Base-by-base conservation (phyloP, 1,140 invertebrate genomes). In the Euwallacea similis region DNA sequence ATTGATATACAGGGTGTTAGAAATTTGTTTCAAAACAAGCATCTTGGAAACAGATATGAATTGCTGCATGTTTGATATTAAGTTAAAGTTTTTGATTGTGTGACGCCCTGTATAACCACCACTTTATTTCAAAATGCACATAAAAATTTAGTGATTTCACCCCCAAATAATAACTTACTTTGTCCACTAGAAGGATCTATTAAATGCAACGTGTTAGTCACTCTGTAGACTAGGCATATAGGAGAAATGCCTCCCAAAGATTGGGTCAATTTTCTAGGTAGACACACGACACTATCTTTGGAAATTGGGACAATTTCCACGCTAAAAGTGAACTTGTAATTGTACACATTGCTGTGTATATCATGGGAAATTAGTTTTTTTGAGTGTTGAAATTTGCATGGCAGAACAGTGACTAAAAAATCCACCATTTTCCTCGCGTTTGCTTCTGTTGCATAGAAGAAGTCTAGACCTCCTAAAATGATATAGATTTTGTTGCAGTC, bases 321-420 rank as follows among this genome's bases (percentile, higher is more conserved):
- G 74, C 93, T 93, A 82, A 88, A 94, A 46, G 92, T 91, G 79
- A 92, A 93, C 83, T 99, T 99, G 82, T 98, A 99, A 82, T 98
- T 98, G 82, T 94, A 99, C 44, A 91, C 89, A 80, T 99, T 99
- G 79, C 92, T 98, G 81, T 97, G 94, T 43, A 95, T 93, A 83
- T 99, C 98, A 79, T 99, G 97, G 1, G 97, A 98, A 75, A 99
- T 93, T 9, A 99, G 85, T 79, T 98, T 96, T 82, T 99, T 97
- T 0, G 96, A 97, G 76, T 93, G 91, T 69, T 92, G 88, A 81
- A 90, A 92, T 79, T 91, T 90, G 77, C 89, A 90, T 2, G 98
- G 97, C 59, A 99, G 87, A 70, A 97, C 91, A 11, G 93, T 87
- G 65, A 85, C 82, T 2, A 99, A 82, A 80, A 99, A 99, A 78